Evolutionary conservation across 2,113 vertebrate species (phyloP).

Genomic region (Osmerus mordax): DNA sequence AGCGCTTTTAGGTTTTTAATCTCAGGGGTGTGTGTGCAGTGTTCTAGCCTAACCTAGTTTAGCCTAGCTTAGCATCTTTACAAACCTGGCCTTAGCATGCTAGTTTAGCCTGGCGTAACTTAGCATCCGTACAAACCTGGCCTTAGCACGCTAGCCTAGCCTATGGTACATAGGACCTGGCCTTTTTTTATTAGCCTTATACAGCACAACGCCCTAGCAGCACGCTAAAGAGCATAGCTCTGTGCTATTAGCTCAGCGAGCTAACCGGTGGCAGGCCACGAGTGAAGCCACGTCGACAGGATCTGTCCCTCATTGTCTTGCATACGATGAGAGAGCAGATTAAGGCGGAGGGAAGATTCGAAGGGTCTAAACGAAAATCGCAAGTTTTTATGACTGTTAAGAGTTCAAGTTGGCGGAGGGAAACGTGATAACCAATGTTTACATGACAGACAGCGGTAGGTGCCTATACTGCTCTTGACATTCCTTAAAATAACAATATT

Average conservation of each 20-base stretch:
- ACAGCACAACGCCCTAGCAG: no score
- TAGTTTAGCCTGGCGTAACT: neutral
- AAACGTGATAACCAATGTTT: constrained; percentile 43
- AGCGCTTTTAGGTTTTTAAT: constrained; percentile 76
- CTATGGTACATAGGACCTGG: neutral
- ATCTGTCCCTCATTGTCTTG: neutral
- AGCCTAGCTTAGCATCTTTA: neutral
- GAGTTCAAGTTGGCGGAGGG: neutral
- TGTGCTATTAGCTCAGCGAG: no score
- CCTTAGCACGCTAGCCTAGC: neutral
- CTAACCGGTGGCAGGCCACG: constrained; percentile 11
- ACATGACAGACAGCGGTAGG: constrained; percentile 47
- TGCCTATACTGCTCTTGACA: constrained; percentile 57
- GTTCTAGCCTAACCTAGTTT: constrained; percentile 14
- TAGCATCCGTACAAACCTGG: neutral
- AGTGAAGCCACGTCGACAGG: neutral
- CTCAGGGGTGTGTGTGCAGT: constrained; percentile 37
- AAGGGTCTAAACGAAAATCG: neutral
- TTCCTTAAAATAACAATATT: constrained; percentile 38
- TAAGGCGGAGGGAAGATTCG: neutral
- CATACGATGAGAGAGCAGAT: neutral
- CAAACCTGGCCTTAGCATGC: neutral
- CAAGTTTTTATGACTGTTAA: constrained; percentile 30
- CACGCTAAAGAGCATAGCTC: no score
- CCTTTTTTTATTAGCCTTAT: no score